Evolutionary conservation across 2,797 vertebrate genomes (phyloP), one percentile per base, ranked within the genome.

Genomic region (Agapornis canus): DNA sequence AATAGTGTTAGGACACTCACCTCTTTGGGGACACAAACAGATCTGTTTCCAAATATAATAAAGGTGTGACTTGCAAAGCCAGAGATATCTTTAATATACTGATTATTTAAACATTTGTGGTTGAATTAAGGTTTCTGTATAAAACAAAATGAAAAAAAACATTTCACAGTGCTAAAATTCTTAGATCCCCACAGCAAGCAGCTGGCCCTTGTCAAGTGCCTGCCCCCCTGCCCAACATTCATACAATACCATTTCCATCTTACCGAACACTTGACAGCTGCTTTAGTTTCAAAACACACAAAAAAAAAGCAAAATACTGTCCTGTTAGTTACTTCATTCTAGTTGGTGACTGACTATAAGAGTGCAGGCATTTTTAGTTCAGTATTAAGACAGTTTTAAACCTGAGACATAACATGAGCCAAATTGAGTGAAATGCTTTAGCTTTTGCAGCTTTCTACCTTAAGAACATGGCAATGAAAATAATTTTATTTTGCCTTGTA

Each of bases 281-380:
- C 37, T 56, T 61, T 78, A 77, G 64, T 78, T 92, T 89, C 75
- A 89, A 77, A 92, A 72, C 29, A 59, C 11, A 95, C n/a, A n/a
- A n/a, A n/a, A 87, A 86, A 63, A 11, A 86, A 88, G 51, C 43
- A 94, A 92, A 93, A 87, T 27, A 32, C 26, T 85, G 47, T 42
- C 47, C 60, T 68, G 61, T 19, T 32, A 88, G 69, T 51, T 70
- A 93, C 22, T 86, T 75, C 11, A 29, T 57, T 88, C 32, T 72
- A 72, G 25, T 43, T 89, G 57, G 26, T 80, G 72, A 64, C 39
- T 86, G 70, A 82, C 57, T 76, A 61, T 59, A 94, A 27, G 66
- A 73, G 35, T 21, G 10, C 13, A 80, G 29, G 22, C 4, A 3
- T n/a, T 52, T 78, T 88, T 83, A 42, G 26, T 86, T 88, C 66